phyloP scores from a whole-genome alignment of 2,113 vertebrate genomes.

The Cavia aperea region DNA sequence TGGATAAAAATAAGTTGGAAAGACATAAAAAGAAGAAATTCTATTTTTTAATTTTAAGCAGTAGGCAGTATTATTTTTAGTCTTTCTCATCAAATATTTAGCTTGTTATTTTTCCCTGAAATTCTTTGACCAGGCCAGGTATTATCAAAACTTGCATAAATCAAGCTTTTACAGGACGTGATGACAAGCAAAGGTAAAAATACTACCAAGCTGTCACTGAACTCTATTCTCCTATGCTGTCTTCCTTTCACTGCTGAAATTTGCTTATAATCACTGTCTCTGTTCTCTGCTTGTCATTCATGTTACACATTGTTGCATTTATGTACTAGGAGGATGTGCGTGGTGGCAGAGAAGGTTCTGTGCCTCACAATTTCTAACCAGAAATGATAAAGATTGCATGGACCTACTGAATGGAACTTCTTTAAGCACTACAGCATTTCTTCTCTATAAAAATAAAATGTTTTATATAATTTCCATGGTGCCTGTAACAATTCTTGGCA shows the following conservation, averaged over 20 bases:
- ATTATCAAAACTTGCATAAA: background rate
- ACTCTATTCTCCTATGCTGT: background rate
- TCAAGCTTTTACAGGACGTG: background rate
- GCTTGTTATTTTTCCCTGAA: background rate
- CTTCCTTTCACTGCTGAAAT: background rate
- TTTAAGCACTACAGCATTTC: background rate
- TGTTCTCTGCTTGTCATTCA: background rate
- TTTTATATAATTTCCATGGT: background rate
- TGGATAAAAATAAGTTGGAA: background rate
- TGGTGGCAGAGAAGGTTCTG: background rate
- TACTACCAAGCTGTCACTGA: background rate
- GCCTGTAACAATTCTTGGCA: background rate
- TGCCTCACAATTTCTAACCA: background rate
- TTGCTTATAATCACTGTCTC: background rate
- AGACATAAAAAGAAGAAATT: background rate
- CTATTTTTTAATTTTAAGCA: background rate
- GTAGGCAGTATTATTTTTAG: background rate
- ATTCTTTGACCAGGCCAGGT: background rate
- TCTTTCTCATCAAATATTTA: constrained; percentile 20
- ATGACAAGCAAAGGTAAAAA: background rate
- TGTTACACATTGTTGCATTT: background rate
- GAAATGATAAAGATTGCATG: background rate
- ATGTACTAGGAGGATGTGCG: background rate
- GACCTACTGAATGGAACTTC: background rate
- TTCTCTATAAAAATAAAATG: background rate